Conservation (phyloP, 2,797 vertebrate species). For the Betta splendens region DNA sequence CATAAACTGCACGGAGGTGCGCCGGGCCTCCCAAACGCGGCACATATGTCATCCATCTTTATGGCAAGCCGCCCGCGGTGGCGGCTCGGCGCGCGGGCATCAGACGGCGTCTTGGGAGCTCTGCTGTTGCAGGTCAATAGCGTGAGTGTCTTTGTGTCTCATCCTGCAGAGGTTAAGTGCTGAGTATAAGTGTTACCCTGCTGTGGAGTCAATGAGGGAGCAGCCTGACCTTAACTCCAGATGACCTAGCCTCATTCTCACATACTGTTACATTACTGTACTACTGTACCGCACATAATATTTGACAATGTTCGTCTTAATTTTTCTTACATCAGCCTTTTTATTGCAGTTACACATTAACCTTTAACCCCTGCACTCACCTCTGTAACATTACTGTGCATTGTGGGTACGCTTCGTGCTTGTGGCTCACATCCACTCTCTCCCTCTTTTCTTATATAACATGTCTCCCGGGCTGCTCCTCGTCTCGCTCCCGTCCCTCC, state of each 20-base stretch:
- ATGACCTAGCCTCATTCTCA: constrained; percentile 46
- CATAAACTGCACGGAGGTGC: constrained; percentile 50
- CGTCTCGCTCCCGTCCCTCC: constrained; percentile 28
- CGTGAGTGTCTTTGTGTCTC: constrained; percentile 68
- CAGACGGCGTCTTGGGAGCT: constrained; percentile 55
- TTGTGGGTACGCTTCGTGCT: constrained; percentile 64
- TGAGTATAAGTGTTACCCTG: constrained; percentile 66
- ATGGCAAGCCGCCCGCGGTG: background rate
- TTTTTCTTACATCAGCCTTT: constrained; percentile 7
- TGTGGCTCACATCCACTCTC: constrained; percentile 78
- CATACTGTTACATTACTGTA: background rate
- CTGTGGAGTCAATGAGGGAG: constrained; percentile 68
- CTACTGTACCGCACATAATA: too few species aligned
- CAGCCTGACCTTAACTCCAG: constrained; percentile 58
- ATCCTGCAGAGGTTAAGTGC: constrained; percentile 64
- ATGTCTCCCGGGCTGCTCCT: constrained; percentile 32
- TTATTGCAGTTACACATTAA: constrained; percentile 31
- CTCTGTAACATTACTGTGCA: constrained; percentile 19
- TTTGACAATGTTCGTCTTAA: too few species aligned
- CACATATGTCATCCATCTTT: constrained; percentile 15
- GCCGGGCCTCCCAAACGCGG: constrained; percentile 25
- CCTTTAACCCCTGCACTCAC: constrained; percentile 40
- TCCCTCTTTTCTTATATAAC: constrained; percentile 75
- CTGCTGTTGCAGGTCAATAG: constrained; percentile 77
- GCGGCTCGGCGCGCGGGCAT: constrained; percentile 29